These are phyloP conservation scores for Watsonalla binaria DNA, from an alignment of 2,888 invertebrate genomes.

Conservation along the genomic window DNA sequence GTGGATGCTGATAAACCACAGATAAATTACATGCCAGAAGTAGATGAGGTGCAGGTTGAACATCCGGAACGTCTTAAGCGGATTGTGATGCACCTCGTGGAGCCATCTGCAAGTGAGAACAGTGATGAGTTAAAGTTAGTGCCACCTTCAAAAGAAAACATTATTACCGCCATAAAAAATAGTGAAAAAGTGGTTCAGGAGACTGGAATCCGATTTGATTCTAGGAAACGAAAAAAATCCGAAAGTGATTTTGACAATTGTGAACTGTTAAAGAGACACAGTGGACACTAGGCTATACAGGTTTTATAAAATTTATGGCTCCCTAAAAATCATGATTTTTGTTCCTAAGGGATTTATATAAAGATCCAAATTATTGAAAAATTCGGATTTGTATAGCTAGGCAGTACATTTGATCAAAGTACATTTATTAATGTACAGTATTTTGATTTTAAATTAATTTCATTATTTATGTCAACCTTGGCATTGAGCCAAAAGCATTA, in stretches of 20 bases:
- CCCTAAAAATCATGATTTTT: slow-evolving; percentile 17
- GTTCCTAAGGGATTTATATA: not conserved
- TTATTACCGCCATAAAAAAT: slow-evolving; percentile 67
- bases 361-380: too few species aligned
- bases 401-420: too few species aligned
- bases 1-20: slow-evolving; percentile 73
- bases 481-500: too few species aligned
- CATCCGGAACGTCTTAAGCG: slow-evolving; percentile 84
- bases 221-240: slow-evolving; percentile 60
- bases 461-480: too few species aligned
- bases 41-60: slow-evolving; percentile 78
- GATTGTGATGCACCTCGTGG: slow-evolving; percentile 83
- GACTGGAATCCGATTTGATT: slow-evolving; percentile 65
- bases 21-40: slow-evolving; percentile 26
- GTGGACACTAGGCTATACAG: slow-evolving; percentile 28
- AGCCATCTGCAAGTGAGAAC: slow-evolving; percentile 52
- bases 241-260: slow-evolving; percentile 31
- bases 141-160: slow-evolving; percentile 68
- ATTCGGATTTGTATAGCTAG: too few species aligned
- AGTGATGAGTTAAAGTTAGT: slow-evolving; percentile 61
- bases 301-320: slow-evolving; percentile 23
- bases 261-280: slow-evolving; percentile 57
- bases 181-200: slow-evolving; percentile 69
- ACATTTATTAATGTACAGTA: too few species aligned
- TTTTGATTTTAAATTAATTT: too few species aligned